Evolutionary conservation across 2,113 vertebrate species (phyloP), one percentile per base, ranked within the genome.

Genomic region (Morone chrysops): DNA sequence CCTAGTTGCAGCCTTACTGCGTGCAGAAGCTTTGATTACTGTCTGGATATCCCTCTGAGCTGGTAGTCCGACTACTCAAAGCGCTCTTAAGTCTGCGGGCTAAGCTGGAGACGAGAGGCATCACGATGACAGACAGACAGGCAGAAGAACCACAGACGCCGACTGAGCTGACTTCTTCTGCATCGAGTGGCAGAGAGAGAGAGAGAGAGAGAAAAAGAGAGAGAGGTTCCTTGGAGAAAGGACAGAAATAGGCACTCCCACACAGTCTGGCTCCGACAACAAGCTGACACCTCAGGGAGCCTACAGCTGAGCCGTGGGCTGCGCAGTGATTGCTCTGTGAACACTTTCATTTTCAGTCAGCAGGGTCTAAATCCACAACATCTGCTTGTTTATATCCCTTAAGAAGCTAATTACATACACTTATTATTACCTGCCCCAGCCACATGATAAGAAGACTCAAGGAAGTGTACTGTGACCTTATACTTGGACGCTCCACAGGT

Each of bases 171-270:
- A 86, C 65, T 72, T 40, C 22, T 80, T 40, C 22, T 80, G 68
- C 71, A 77, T 38, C 0, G 43, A 81, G 56, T 5, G 41, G 4
- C 1, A 48, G 40, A 73, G 68, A 45, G 31, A 62, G 47, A 45
- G 43, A 25, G 25, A 25, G 62, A 81, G 62, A 59, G 11, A 22
- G 43, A 31, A 20, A 50, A 67, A 22, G 60, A 48, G 43, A 60
- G 50, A 59, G 20, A 56, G 12, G 69, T 51, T 89, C 75, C 85
- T 85, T 41, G 14, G 78, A 91, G 88, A 85, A 85, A 60, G 74
- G 89, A 90, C 93, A 91, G 90, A 93, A 93, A 95, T 93, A 95
- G 91, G 60, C 78, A 22, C 93, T 90, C 94, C 93, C 80, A 93
- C 94, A 89, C 92, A 94, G 93, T 94, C 94, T 95, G 94, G 90